Evolutionary conservation across 2,797 vertebrate genomes (phyloP).

Genomic region (Urocyon cinereoargenteus): DNA sequence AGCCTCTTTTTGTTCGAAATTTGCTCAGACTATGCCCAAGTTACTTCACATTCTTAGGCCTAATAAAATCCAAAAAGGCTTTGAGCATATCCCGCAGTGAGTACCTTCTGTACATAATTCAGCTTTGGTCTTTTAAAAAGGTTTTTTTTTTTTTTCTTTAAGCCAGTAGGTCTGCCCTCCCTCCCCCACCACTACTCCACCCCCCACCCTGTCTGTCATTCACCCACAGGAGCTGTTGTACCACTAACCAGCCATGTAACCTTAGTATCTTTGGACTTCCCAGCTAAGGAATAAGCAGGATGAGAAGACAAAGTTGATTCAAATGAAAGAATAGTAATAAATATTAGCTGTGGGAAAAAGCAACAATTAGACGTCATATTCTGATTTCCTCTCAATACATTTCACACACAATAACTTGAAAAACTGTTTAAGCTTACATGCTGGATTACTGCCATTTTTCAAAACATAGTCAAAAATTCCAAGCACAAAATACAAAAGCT

Average conservation of each 20-base stretch:
- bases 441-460: not conserved
- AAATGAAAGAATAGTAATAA: conserved; percentile 6
- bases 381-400: not conserved
- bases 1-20: not conserved
- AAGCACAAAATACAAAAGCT: not conserved
- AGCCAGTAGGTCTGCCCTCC: not conserved
- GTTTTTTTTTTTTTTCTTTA: not conserved
- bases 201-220: not conserved
- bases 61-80: not conserved
- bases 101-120: not conserved
- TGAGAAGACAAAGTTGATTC: not conserved
- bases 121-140: not conserved
- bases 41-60: not conserved
- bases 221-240: not conserved
- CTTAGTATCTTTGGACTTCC: not conserved
- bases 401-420: not conserved
- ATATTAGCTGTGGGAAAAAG: not conserved
- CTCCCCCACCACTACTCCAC: fast-evolving
- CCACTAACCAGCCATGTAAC: not conserved
- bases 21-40: not conserved
- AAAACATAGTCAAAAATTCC: not conserved
- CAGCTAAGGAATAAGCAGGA: not conserved
- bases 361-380: not conserved
- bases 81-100: not conserved
- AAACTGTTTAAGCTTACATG: not conserved